A percentile compares a stretch with the other conserved stretches of the same genome.
Conservation (phyloP, 2,113 vertebrate genomes). For the Erythrocercus mccallii region DNA sequence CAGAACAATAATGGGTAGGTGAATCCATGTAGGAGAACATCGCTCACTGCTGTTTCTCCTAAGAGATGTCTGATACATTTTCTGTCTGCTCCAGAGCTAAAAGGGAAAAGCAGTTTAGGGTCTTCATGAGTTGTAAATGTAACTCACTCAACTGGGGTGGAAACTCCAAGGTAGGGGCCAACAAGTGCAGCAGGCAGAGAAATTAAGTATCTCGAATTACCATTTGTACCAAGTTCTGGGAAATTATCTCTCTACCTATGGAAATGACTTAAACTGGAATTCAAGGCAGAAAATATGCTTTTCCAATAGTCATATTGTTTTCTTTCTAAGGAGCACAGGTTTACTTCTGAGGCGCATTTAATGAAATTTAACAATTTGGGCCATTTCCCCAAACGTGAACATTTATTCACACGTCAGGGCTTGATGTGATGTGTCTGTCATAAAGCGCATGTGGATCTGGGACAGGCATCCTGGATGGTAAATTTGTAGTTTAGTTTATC, state of each 20-base stretch:
- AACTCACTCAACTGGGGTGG: not conserved
- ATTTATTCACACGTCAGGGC: not conserved
- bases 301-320: not conserved
- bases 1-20: not conserved
- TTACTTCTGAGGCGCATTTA: not conserved
- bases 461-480: not conserved
- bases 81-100: not conserved
- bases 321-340: not conserved
- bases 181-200: not conserved
- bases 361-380: not conserved
- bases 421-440: not conserved
- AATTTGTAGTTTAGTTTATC: not conserved
- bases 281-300: not conserved
- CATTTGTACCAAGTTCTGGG: not conserved
- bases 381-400: not conserved
- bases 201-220: not conserved
- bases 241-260: not conserved
- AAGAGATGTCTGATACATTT: not conserved
- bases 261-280: not conserved
- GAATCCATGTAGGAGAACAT: not conserved
- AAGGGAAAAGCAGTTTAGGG: not conserved
- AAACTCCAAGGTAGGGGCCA: not conserved
- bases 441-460: not conserved
- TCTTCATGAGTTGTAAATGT: not conserved
- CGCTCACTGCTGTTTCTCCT: accelerated